These are phyloP conservation scores for Eilema griseolum DNA, from an alignment of 2,888 invertebrate genomes.

Conservation along the genomic window DNA sequence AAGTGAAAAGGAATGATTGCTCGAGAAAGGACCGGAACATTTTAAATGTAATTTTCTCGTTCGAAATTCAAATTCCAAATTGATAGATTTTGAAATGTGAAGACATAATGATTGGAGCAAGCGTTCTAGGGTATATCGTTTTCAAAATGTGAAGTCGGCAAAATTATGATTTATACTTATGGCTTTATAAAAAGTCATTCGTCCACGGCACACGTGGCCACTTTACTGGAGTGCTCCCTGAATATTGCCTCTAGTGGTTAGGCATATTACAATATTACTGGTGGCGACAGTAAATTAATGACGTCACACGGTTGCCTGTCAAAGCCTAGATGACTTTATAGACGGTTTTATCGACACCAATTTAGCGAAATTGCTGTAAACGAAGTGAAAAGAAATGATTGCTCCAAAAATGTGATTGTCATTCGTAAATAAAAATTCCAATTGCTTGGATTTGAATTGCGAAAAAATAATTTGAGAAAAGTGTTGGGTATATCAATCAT, in stretches of 20 bases:
- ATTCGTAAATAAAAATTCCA: not conserved
- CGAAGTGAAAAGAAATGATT: conserved; percentile 24
- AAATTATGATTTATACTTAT: no score
- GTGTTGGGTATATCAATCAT: no score
- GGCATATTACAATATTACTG: no score
- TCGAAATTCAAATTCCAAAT: conserved; percentile 1
- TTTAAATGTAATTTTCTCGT: not conserved
- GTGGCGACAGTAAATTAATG: conserved; percentile 25
- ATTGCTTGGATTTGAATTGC: not conserved
- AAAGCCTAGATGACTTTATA: conserved; percentile 30
- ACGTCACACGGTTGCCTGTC: conserved; percentile 25
- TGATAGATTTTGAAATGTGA: not conserved
- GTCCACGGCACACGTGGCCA: no score
- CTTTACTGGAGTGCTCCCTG: no score
- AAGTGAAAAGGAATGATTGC: conserved; percentile 24
- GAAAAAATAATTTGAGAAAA: not conserved
- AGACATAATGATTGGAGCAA: not conserved
- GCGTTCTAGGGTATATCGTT: no score
- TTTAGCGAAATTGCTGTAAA: conserved; percentile 27
- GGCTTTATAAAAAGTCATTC: no score
- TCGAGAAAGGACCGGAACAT: conserved; percentile 1
- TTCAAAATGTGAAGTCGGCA: no score
- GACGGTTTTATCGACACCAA: conserved; percentile 25
- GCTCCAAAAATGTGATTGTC: conserved; percentile 8
- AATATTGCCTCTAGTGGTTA: no score